phyloP scores from a whole-genome alignment of 2,113 vertebrate genomes.

The Galeopterus variegatus region DNA sequence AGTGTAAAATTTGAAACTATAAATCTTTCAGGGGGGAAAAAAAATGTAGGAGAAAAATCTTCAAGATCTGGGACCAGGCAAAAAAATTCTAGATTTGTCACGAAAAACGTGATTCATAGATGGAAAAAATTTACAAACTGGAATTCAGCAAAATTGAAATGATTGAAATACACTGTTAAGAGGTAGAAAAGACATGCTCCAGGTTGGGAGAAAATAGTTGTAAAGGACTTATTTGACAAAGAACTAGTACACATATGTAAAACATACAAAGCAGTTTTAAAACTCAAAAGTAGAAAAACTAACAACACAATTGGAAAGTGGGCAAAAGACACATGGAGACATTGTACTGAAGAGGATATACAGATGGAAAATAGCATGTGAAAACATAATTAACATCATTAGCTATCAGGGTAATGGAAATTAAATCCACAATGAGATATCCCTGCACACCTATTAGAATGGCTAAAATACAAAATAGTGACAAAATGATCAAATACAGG shows the following conservation, averaged over 20 bases:
- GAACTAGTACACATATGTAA: neutral
- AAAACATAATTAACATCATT: neutral
- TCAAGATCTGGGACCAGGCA: neutral
- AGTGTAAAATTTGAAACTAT: neutral
- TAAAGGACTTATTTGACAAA: neutral
- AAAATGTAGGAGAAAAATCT: neutral
- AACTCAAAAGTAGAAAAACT: too few relatives aligned
- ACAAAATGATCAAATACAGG: neutral
- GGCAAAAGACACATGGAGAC: neutral
- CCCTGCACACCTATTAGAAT: neutral
- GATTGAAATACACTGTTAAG: neutral
- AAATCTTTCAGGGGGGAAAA: neutral
- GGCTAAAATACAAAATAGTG: neutral
- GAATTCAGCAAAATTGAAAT: neutral
- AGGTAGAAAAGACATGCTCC: neutral
- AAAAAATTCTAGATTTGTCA: neutral
- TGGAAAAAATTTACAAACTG: neutral
- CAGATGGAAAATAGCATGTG: neutral
- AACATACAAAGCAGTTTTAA: neutral
- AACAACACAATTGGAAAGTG: neutral
- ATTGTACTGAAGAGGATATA: neutral
- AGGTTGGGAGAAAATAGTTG: neutral
- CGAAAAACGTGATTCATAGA: neutral
- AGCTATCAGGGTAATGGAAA: neutral
- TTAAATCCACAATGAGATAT: neutral